Conservation (phyloP, 2,888 invertebrate genomes). For the Adelognathus sp. region DNA sequence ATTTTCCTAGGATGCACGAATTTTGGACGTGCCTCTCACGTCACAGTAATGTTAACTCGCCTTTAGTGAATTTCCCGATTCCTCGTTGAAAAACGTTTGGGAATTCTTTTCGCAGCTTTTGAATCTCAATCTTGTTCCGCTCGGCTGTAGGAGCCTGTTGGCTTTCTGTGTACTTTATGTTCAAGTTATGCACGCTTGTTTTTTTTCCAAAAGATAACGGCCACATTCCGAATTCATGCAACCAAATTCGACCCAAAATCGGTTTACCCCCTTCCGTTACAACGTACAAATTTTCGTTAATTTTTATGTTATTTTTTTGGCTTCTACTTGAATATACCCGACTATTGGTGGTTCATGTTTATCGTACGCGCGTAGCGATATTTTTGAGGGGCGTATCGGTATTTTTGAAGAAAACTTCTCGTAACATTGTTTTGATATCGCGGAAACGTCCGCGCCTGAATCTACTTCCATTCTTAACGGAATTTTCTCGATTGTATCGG, state of each 20-base stretch:
- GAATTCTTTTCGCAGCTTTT: conserved; percentile 22
- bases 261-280: conserved; percentile 10
- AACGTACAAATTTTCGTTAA: conserved; percentile 8
- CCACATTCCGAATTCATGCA: conserved; percentile 22
- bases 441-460: conserved; percentile 28
- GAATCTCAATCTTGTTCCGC: neutral
- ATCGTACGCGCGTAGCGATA: conserved; percentile 16
- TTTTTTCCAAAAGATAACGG: conserved; percentile 2
- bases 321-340: conserved; percentile 16
- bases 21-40: conserved; percentile 56
- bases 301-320: neutral
- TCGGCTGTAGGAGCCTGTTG: neutral
- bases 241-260: conserved; percentile 15
- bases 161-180: no score
- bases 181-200: no score
- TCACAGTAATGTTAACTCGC: conserved; percentile 7
- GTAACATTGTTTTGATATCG: conserved; percentile 27
- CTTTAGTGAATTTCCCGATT: conserved; percentile 30
- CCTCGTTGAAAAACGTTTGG: conserved; percentile 28
- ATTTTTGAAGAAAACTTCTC: conserved; percentile 9
- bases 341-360: conserved; percentile 12
- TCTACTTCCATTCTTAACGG: conserved; percentile 39
- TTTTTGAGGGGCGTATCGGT: neutral
- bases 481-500: conserved; percentile 7
- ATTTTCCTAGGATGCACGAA: conserved; percentile 49